Percentiles rank a stretch among this genome's conserved stretches.
These are phyloP conservation scores for Muscicapa adusta DNA, from an alignment of 2,113 vertebrate species.

Conservation along the genomic window DNA sequence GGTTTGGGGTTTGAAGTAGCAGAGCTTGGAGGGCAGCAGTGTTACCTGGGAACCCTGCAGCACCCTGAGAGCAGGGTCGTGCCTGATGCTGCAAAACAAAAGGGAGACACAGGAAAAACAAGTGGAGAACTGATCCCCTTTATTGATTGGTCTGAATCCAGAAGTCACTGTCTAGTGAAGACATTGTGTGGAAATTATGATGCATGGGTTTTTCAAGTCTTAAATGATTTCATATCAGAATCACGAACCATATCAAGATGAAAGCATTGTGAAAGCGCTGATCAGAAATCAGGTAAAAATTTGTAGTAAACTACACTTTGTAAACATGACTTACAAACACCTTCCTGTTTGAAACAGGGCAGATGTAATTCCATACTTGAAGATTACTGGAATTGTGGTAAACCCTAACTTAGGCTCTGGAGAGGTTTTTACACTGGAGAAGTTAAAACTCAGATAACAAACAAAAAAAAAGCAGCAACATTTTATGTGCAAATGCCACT, in stretches of 20 bases:
- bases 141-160: constrained; percentile 87
- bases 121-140: constrained; percentile 83
- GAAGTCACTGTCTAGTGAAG: constrained; percentile 81
- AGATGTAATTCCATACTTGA: constrained; percentile 49
- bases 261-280: constrained; percentile 53
- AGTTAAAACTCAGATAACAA: not conserved
- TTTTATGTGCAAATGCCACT: constrained; percentile 42
- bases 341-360: constrained; percentile 44
- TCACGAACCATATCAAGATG: constrained; percentile 45
- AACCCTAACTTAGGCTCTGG: constrained; percentile 56
- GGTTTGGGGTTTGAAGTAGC: not conserved
- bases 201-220: constrained; percentile 83
- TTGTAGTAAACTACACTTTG: constrained; percentile 37
- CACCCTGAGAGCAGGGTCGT: not conserved
- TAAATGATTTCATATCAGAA: constrained; percentile 67
- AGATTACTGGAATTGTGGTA: constrained; percentile 37
- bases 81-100: constrained; percentile 58
- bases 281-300: constrained; percentile 49
- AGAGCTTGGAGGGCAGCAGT: not conserved
- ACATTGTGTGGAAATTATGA: constrained; percentile 77
- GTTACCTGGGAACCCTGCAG: not conserved
- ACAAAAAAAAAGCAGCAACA: constrained; percentile 31
- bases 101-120: constrained; percentile 61
- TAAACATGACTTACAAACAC: constrained; percentile 50
- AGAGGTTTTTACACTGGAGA: constrained; percentile 30